These are phyloP conservation scores for Xanthostigma xanthostigma DNA, from an alignment of 2,888 invertebrate genomes.

Conservation along the genomic window DNA sequence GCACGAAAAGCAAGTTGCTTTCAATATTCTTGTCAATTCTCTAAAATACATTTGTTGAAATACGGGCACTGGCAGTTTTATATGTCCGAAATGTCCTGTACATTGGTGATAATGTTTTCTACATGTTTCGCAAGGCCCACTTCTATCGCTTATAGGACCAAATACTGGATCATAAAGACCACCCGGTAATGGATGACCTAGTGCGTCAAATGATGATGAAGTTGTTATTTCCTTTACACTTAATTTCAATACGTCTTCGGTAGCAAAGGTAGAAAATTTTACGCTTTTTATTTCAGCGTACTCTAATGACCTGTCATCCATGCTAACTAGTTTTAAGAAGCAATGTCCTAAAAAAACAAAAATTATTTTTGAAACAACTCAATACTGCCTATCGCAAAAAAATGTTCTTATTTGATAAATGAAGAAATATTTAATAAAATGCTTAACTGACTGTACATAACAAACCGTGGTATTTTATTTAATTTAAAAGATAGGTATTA, in stretches of 20 bases:
- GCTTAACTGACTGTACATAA: too few species aligned
- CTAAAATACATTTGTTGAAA: slow-evolving; percentile 83
- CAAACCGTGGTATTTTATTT: too few species aligned
- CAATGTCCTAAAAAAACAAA: too few species aligned
- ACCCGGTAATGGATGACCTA: slow-evolving; percentile 67
- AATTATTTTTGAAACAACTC: too few species aligned
- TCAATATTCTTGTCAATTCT: slow-evolving; percentile 49
- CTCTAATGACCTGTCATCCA: too few species aligned
- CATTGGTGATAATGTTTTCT: slow-evolving; percentile 49
- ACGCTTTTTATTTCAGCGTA: slow-evolving; percentile 17
- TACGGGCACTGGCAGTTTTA: slow-evolving; percentile 74
- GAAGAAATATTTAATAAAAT: too few species aligned
- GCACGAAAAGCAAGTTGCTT: slow-evolving; percentile 56
- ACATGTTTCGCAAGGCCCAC: slow-evolving; percentile 72
- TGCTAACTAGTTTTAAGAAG: too few species aligned
- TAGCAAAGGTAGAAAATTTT: slow-evolving; percentile 55
- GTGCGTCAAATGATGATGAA: slow-evolving; percentile 59
- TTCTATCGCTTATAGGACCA: slow-evolving; percentile 35
- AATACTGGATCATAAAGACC: slow-evolving; percentile 84
- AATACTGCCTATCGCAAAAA: too few species aligned
- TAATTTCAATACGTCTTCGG: slow-evolving; percentile 61
- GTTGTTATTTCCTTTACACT: slow-evolving; percentile 73
- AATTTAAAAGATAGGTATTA: too few species aligned
- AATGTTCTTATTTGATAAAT: too few species aligned
- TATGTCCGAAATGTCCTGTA: slow-evolving; percentile 90